Evolutionary conservation across 2,113 vertebrate genomes (phyloP).

Genomic region (Calypte anna): DNA sequence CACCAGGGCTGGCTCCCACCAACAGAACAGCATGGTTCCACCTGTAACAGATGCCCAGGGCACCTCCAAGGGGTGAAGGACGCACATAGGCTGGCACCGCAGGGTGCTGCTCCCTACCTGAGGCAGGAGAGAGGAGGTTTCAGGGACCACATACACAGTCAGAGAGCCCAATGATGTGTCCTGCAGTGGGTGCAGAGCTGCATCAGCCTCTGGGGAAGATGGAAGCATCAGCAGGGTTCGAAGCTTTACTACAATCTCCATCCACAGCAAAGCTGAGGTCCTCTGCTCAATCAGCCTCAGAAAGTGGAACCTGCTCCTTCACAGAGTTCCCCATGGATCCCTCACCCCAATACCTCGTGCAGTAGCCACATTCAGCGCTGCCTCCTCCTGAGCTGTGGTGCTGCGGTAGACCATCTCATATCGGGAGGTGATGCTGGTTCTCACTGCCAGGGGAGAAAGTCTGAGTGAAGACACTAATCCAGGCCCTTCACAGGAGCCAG

Average conservation of each 20-base stretch:
- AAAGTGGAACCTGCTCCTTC: neutral
- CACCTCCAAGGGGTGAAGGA: neutral
- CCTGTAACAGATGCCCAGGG: neutral
- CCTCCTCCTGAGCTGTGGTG: slow-evolving; percentile 84
- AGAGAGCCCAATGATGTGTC: slow-evolving; percentile 82
- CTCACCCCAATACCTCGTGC: slow-evolving; percentile 73
- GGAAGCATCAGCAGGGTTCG: neutral
- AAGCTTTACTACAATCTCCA: neutral
- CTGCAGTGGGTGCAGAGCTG: slow-evolving; percentile 76
- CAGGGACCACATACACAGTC: slow-evolving; percentile 86
- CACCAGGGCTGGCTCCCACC: neutral
- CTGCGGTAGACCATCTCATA: slow-evolving; percentile 85
- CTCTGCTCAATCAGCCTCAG: neutral
- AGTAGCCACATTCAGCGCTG: slow-evolving; percentile 74
- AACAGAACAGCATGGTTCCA: neutral
- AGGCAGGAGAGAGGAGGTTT: slow-evolving; percentile 82
- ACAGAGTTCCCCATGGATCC: fast-evolving
- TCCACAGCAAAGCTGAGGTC: fast-evolving
- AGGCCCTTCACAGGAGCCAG: fast-evolving
- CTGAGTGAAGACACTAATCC: neutral
- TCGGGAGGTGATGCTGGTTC: slow-evolving; percentile 78
- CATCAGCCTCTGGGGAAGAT: slow-evolving; percentile 81
- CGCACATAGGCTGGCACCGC: fast-evolving
- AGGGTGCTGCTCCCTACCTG: slow-evolving; percentile 75
- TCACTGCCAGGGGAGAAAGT: slow-evolving; percentile 62